Base-by-base conservation (phyloP, 2,888 invertebrate species). In the Lottia gigantea region DNA sequence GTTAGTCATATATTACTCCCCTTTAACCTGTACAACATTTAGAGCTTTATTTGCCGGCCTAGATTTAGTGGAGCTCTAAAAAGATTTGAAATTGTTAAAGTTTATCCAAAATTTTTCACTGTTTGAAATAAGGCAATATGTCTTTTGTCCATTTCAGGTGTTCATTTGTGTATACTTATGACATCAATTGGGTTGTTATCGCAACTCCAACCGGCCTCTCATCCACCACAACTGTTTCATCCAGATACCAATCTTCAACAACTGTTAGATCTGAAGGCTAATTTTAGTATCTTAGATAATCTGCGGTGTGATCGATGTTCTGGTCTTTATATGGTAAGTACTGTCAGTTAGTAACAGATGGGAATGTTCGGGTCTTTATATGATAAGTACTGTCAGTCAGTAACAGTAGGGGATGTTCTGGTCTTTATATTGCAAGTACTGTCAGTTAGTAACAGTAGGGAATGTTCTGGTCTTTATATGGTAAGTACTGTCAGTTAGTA, bases 161-260 rank as follows among this genome's bases (percentile, higher is more conserved):
- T 81, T 19, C 84, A 80, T 49, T 23, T 78, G 46, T 66, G 78
- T 40, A n/a, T 85, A 40, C 67, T 86, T 61, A 74, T 75, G n/a
- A 69, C 76, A 2, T 83, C 84, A 4, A 70, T 82, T 16, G 82
- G 80, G 4, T 71, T 85, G 62, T 79, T 84, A 70, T 76, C 81
- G 2, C 83, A 80, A 68, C 74, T 86, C 14, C 76, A 76, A 26
- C 81, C 83, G 0, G 80, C 86, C 8, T 80, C 82, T 11, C 83
- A 84, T 71, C 86, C 86, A 8, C 86, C 85, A 0, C 84, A 85
- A 74, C 79, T 86, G 64, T 86, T 86, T 76, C 68, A 76, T 46
- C 75, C 79, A 6, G 77, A 83, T 70, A 84, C 85, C 19, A 86
- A 86, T 75, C 79, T 86, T 12, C 85, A 86, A 73, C 76, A 73